These are phyloP conservation scores for Zenarchopterus dispar DNA, from an alignment of 2,797 vertebrate genomes.

Conservation along the genomic window DNA sequence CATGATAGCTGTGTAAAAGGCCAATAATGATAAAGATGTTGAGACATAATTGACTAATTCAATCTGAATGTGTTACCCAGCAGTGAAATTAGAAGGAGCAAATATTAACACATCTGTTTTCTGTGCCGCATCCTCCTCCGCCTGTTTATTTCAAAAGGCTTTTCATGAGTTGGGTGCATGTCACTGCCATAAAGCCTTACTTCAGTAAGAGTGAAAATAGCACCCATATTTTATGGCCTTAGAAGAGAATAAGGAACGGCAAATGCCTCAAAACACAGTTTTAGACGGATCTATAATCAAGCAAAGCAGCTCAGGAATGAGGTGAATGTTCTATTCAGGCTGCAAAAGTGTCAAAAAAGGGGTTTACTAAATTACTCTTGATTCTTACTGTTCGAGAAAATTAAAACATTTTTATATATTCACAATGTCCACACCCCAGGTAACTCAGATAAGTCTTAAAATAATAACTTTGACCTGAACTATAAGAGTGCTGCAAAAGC, in stretches of 20 bases:
- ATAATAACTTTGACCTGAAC: too few relatives aligned
- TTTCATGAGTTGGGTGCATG: slow-evolving; percentile 26
- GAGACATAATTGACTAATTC: slow-evolving; percentile 56
- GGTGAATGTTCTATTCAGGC: too few relatives aligned
- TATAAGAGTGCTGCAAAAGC: neutral
- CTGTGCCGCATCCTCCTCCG: slow-evolving; percentile 27
- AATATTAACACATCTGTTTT: slow-evolving; percentile 41
- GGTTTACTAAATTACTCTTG: too few relatives aligned
- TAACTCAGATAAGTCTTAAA: neutral
- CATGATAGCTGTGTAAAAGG: slow-evolving; percentile 28
- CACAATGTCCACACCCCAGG: neutral
- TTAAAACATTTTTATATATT: too few relatives aligned
- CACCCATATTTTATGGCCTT: neutral
- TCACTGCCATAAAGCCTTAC: slow-evolving; percentile 9
- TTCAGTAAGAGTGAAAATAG: slow-evolving; percentile 1
- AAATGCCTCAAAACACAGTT: neutral
- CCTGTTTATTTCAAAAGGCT: slow-evolving; percentile 24
- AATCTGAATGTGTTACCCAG: slow-evolving; percentile 31
- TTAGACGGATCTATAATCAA: neutral
- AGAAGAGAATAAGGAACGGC: neutral
- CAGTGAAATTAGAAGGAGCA: slow-evolving; percentile 21
- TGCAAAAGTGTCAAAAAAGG: too few relatives aligned
- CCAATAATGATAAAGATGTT: slow-evolving; percentile 35
- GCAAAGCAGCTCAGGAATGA: too few relatives aligned
- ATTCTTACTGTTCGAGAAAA: too few relatives aligned